phyloP scores from a whole-genome alignment of 2,797 vertebrate species.

The Hylomyscus alleni region DNA sequence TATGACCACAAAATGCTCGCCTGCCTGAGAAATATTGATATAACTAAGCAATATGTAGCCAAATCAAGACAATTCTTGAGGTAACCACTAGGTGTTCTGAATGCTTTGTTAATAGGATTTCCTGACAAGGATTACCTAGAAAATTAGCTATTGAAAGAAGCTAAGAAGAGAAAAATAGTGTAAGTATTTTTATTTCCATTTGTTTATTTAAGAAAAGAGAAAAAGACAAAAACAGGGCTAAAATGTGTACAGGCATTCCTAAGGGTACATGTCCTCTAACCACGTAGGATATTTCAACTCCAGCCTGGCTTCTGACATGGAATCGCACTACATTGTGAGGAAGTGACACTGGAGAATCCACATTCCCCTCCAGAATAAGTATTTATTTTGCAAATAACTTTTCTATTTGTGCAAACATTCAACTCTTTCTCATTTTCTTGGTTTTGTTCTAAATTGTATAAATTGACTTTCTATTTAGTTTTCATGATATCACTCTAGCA shows the following conservation, averaged over 20 bases:
- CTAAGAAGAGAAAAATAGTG: neutral
- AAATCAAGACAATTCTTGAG: neutral
- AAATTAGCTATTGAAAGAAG: neutral
- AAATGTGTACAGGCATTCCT: neutral
- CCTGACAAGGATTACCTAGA: neutral
- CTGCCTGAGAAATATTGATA: neutral
- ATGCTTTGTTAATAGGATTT: conserved; percentile 16
- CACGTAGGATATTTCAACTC: neutral
- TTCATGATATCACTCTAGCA: conserved; percentile 49
- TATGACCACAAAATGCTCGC: neutral
- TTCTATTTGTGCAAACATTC: neutral
- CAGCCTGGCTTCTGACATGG: neutral
- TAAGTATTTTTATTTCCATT: neutral
- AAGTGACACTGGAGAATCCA: neutral
- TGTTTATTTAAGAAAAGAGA: neutral
- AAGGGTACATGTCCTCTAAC: neutral
- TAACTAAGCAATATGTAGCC: neutral
- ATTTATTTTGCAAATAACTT: conserved; percentile 53
- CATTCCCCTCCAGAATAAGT: conserved; percentile 8
- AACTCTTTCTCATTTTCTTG: neutral
- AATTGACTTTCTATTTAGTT: conserved; percentile 21
- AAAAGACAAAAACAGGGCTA: neutral
- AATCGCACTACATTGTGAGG: neutral
- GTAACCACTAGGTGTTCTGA: neutral
- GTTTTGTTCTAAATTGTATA: conserved; percentile 54